A percentile compares a stretch with the other conserved stretches of the same genome.
Evolutionary conservation across 1,140 invertebrate species (phyloP).

Genomic region (Drosophila suzukii): DNA sequence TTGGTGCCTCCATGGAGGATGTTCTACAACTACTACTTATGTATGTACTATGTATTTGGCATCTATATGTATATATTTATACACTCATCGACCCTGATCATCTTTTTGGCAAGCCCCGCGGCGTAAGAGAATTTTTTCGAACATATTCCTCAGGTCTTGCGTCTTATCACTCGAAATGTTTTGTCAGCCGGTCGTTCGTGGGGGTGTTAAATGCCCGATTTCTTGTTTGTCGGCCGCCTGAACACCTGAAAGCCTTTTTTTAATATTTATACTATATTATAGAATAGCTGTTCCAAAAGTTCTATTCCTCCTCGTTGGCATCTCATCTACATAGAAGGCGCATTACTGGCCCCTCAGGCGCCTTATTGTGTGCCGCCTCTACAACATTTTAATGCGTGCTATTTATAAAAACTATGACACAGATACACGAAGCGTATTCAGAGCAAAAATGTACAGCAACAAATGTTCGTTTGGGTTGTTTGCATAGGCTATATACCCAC

Average conservation of each 20-base stretch:
- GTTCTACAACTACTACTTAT: neutral
- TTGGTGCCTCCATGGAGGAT: slow-evolving; percentile 15
- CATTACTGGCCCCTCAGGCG: slow-evolving; percentile 54
- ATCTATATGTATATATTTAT: slow-evolving; percentile 50
- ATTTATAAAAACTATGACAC: slow-evolving; percentile 83
- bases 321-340: slow-evolving; percentile 73
- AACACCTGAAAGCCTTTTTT: slow-evolving; percentile 68
- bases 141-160: slow-evolving; percentile 26
- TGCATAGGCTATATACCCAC: slow-evolving; percentile 9
- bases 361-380: slow-evolving; percentile 55
- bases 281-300: slow-evolving; percentile 24
- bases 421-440: slow-evolving; percentile 75
- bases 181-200: slow-evolving; percentile 41
- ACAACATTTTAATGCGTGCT: slow-evolving; percentile 72
- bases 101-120: slow-evolving; percentile 63
- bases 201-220: slow-evolving; percentile 47
- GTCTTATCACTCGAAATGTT: slow-evolving; percentile 75
- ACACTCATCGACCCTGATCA: slow-evolving; percentile 68
- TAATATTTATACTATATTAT: slow-evolving; percentile 46
- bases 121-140: slow-evolving; percentile 37
- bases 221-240: slow-evolving; percentile 27
- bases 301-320: neutral
- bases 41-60: slow-evolving; percentile 24
- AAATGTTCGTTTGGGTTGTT: slow-evolving; percentile 35
- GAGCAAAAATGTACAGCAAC: slow-evolving; percentile 80